Evolutionary conservation across 2,113 vertebrate species (phyloP), one percentile per base, ranked within the genome.

Genomic region (Meles meles): DNA sequence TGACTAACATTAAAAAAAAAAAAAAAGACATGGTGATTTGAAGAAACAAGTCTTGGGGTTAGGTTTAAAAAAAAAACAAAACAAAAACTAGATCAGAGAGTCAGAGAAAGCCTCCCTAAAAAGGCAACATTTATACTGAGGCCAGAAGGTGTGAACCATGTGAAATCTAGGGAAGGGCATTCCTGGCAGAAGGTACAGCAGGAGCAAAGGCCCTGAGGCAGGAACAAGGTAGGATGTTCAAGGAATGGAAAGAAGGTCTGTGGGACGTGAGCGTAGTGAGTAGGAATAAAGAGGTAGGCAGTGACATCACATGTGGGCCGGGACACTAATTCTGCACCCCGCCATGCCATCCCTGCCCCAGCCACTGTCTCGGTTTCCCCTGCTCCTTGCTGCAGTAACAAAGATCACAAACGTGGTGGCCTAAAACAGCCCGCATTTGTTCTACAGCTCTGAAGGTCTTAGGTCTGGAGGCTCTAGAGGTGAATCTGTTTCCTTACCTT

Each of bases 201-300:
- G 49, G n/a, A 61, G 18, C 77, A 88, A 67, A 97, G 71, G 65
- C n/a, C 71, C 96, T 44, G 71, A 90, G 71, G 82, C 82, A 83
- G 80, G 37, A 65, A 37, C 2, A 7, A 39, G 47, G 57, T 31
- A 49, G 37, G 15, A 2, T 8, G 3, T 52, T 77, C 83, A 8
- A 92, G 23, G 20, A 37, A 39, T 4, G 17, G 11, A 29, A 61
- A n/a, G 67, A 42, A 57, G 15, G 11, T 15, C 61, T 4, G 12
- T 23, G 23, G 82, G 71, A 4, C 71, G 44, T 12, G 21, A 72
- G 47, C 0, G 2, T 37, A 14, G 11, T 21, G 21, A 34, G 34
- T 12, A 7, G 18, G 39, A 29, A 18, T 8, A 34, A 5, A 23
- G 17, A 1, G 7, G 18, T 6, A 3, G 34, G 9, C 7, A 12